These are phyloP conservation scores for Pseudoatta argentina DNA, from an alignment of 1,140 invertebrate species.

Conservation along the genomic window DNA sequence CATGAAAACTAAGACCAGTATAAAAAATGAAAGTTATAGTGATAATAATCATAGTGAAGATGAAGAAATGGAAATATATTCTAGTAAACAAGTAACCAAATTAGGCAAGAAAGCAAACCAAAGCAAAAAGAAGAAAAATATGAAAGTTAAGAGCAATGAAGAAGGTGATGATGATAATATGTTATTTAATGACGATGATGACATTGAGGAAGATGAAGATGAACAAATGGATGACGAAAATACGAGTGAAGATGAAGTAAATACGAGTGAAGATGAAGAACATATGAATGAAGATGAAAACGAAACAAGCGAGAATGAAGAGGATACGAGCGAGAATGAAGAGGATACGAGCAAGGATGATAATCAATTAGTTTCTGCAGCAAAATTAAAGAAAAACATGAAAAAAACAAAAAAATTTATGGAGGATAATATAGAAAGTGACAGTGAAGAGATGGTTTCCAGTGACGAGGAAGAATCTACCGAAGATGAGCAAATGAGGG, in stretches of 20 bases:
- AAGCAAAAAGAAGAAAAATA: not conserved
- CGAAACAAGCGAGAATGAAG: conserved; percentile 81
- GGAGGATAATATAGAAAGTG: conserved; percentile 77
- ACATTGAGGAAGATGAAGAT: conserved; percentile 73
- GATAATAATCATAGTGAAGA: not conserved
- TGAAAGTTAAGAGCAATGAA: not conserved
- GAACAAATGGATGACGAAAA: conserved; percentile 60
- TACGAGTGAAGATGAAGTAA: conserved; percentile 70
- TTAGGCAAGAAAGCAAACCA: not conserved
- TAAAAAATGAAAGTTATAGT: not conserved
- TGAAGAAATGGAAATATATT: not conserved
- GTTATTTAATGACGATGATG: conserved; percentile 6
- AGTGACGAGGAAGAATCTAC: conserved; percentile 79
- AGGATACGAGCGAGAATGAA: conserved; percentile 81
- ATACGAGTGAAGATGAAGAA: conserved; percentile 74
- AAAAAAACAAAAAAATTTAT: conserved; percentile 89
- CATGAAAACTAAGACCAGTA: conserved; percentile 8
- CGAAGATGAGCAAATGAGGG: conserved; percentile 81
- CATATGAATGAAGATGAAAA: conserved; percentile 49
- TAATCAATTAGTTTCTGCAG: conserved; percentile 91
- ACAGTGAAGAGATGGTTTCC: conserved; percentile 79
- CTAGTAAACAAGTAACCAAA: not conserved
- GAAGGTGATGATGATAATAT: not conserved
- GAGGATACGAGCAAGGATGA: conserved; percentile 84
- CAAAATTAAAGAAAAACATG: conserved; percentile 93